Base-by-base conservation (phyloP, 30 jellyfish, hydroid and myxozoan species). In the Aurelia coerulea region DNA sequence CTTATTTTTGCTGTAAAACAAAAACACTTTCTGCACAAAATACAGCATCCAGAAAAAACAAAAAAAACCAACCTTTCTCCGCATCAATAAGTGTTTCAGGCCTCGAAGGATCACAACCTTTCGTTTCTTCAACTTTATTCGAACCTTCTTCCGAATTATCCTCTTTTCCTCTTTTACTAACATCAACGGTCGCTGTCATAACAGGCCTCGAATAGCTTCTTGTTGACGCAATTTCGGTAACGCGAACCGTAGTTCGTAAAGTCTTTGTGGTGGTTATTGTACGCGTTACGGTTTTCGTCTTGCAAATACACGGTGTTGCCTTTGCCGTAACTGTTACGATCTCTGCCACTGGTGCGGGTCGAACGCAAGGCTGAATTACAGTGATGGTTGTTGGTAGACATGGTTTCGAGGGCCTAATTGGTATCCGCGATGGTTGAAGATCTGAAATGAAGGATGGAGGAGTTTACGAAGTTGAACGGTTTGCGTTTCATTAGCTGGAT, bases 341-440 rank as follows among this genome's bases (percentile, higher is more conserved):
- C n/a, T 50, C 78, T 41, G 79, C 15, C 8, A 15, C 19, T 41
- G 88, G 88, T 4, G 35, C 68, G 4, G 74, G 78, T 50, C 41
- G 78, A 16, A n/a, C 29, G 52, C 88, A 78, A 7, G 88, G 88
- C 50, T 78, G 76, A 4, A 78, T 76, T 0, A 78, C 42, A 17
- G 88, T 78, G 18, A 78, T 65, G 2, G 88, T 78, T 17, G 88
- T 78, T 62, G 88, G 88, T 11, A 78, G 2, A 65, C 88, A 78
- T 37, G 88, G 64, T 39, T 63, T 78, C 14, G 78, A 50, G 1
- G 88, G 88, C 11, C 64, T 33, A 15, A 73, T 73, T 9, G 62
- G 18, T 33, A 76, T 75, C 68, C 64, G 65, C 34, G 88, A 12
- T 33, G 79, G 68, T 18, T 58, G 8, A 5, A 46, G 1, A 78